These are phyloP conservation scores for Balanococcus diminutus DNA, from an alignment of 2,888 invertebrate genomes.

Conservation along the genomic window DNA sequence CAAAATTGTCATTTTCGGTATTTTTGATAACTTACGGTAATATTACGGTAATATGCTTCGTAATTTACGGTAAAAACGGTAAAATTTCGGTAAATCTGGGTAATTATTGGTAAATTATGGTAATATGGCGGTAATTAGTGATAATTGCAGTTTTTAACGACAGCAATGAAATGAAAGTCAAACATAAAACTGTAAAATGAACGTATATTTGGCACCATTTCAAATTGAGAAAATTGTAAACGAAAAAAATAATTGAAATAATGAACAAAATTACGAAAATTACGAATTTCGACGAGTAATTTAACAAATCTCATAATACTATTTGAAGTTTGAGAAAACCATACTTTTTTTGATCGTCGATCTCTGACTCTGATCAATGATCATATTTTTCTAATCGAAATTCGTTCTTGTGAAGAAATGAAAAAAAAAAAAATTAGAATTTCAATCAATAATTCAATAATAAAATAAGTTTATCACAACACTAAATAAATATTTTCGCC, in stretches of 20 bases:
- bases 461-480: slow-evolving; percentile 14
- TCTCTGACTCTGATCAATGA: neutral
- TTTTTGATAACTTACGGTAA: no score
- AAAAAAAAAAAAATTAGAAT: no score
- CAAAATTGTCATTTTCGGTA: no score
- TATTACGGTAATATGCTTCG: no score
- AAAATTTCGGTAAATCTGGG: no score
- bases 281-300: neutral
- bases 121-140: no score
- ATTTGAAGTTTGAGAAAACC: no score
- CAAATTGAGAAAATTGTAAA: neutral
- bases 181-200: neutral
- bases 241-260: neutral
- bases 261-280: neutral
- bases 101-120: no score
- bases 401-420: neutral
- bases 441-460: no score
- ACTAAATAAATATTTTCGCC: neutral
- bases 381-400: neutral
- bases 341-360: neutral
- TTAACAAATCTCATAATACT: neutral
- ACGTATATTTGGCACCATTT: neutral
- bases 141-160: no score
- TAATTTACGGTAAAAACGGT: no score
- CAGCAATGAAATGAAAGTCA: neutral